Evolutionary conservation across 2,888 invertebrate genomes (phyloP), one percentile per base, ranked within the genome.

Genomic region (Heliconius erato): DNA sequence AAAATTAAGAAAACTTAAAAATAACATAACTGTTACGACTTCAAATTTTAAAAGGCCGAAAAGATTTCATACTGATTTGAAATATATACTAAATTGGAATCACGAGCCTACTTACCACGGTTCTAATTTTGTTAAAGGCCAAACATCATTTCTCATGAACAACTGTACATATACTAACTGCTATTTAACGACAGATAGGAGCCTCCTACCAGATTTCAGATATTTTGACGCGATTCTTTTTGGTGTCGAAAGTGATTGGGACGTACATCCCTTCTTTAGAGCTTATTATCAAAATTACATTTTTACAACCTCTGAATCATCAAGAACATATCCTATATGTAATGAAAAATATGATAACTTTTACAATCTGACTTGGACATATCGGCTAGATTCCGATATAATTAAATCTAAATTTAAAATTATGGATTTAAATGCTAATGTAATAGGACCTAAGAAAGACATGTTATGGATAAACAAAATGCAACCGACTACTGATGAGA

Each of bases 211-310:
- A 0, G 92, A 96, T 80, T 89, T 93, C 9, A 88, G 91, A 23
- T 85, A 91, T 49, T 95, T 89, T 65, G 96, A 97, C 74, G 97
- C 96, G 0, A 90, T 97, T 11, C 76, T 97, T 0, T 97, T 97
- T 80, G 96, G 97, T 79, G 94, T 94, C 0, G 94, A 95, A 84
- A 91, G 91, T 79, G 85, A 85, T 81, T 94, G 93, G 93, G 92
- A 93, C 32, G 32, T 69, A 0, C 88, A 89, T 79, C 90, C 93
- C 0, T n/a, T 86, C 0, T 28, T 90, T 0, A 90, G 97, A 85
- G 87, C 88, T 4, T 84, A 90, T 0, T 84, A 92, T 82, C 97
- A 97, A 88, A 91, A 90, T 74, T 97, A 96, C 85, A 90, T 97
- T 28, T 97, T 96, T 83, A 91, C 93, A 2, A 91, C 92, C 0